phyloP scores from a whole-genome alignment of 1,140 invertebrate species.

The Trypoxylus dichotomus region DNA sequence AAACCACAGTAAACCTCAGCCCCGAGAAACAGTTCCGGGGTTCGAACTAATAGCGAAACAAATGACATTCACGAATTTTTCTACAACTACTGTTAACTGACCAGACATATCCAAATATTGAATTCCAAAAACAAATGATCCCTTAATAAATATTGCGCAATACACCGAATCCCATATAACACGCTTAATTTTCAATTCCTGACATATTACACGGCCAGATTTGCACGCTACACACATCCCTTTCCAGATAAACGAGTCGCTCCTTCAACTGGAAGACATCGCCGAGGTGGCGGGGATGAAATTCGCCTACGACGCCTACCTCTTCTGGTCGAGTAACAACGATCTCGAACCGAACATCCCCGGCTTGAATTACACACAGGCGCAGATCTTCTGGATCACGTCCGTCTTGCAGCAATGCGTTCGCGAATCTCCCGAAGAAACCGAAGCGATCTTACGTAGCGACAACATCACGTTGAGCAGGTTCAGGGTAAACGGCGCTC shows the following conservation, averaged over 20 bases:
- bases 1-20: too few species aligned
- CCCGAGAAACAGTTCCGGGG: too few species aligned
- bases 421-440: slow-evolving; percentile 66
- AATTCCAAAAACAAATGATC: too few species aligned
- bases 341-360: slow-evolving; percentile 67
- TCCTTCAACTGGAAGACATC: slow-evolving; percentile 90
- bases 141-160: too few species aligned
- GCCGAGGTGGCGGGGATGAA: slow-evolving; percentile 84
- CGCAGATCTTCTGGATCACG: slow-evolving; percentile 70
- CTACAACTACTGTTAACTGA: too few species aligned
- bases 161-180: too few species aligned
- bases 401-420: slow-evolving; percentile 67
- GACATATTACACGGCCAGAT: too few species aligned
- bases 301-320: slow-evolving; percentile 82
- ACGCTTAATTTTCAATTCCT: too few species aligned
- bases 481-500: slow-evolving; percentile 42
- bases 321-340: slow-evolving; percentile 68
- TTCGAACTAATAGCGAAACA: too few species aligned
- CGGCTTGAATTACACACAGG: slow-evolving; percentile 66
- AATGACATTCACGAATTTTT: too few species aligned
- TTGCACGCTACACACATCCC: too few species aligned
- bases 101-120: too few species aligned
- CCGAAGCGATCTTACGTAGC: slow-evolving; percentile 56
- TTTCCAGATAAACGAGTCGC: slow-evolving; percentile 78
- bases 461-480: slow-evolving; percentile 10